Conservation (phyloP, 92 coral and sea anemone species). For the Actinernus sp. region DNA sequence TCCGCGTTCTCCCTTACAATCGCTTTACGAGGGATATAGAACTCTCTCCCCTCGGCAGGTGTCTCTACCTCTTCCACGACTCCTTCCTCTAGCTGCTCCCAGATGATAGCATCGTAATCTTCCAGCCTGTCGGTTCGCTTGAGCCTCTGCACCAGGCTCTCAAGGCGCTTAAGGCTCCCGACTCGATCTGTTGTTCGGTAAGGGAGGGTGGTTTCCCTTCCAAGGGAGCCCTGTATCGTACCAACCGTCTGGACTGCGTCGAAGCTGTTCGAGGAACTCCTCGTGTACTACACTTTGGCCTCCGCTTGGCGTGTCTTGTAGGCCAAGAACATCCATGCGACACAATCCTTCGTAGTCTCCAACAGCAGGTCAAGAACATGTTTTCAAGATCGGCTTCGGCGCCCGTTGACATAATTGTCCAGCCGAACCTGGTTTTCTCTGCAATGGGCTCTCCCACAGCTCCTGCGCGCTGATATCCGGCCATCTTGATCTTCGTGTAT, state of each 20-base stretch:
- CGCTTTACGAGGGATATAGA: slow-evolving; percentile 14
- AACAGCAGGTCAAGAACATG: slow-evolving; percentile 6
- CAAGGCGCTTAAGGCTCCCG: slow-evolving; percentile 4
- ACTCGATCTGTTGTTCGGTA: background rate
- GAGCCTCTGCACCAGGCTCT: background rate
- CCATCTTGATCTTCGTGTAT: slow-evolving; percentile 22
- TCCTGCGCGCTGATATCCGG: no score
- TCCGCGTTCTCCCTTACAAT: slow-evolving; percentile 3
- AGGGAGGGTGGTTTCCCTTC: background rate
- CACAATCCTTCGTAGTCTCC: slow-evolving; percentile 1
- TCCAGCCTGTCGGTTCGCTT: background rate
- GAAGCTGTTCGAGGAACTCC: background rate
- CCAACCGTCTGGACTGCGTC: slow-evolving; percentile 11
- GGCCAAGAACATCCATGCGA: background rate
- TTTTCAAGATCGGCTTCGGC: background rate
- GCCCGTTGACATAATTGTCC: background rate
- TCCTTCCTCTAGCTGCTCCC: no score
- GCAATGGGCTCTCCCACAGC: slow-evolving; percentile 14
- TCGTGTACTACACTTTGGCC: background rate
- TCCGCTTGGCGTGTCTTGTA: background rate
- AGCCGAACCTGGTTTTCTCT: background rate
- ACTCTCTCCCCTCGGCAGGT: no score
- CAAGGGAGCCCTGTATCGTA: slow-evolving; percentile 2
- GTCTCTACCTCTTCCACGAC: no score
- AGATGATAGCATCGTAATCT: slow-evolving; percentile 1